Evolutionary conservation across 2,797 vertebrate genomes (phyloP), one percentile per base, ranked within the genome.

Genomic region (Iguana delicatissima): DNA sequence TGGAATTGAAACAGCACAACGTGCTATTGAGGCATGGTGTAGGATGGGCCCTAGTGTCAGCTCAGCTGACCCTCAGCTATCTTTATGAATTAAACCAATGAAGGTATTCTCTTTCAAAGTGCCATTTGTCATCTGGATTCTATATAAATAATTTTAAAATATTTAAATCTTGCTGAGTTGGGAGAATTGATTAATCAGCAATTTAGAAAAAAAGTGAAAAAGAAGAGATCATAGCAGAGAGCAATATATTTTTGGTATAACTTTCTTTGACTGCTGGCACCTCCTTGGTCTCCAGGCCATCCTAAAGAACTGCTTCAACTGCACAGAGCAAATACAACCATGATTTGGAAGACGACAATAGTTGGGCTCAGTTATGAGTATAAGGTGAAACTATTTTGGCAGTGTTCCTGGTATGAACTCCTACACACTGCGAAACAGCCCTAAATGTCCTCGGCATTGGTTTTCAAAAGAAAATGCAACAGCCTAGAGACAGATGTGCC

Each of bases 321-420:
- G 94, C 91, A 92, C 92, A 94, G 91, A 93, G 93, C 84, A 94
- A 94, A 91, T 64, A 52, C 79, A 24, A 83, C 67, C 86, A 42
- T 52, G 91, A 89, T 83, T 59, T 81, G 85, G 0, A 0, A 84
- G 0, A 0, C 86, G 67, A 32, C 12, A 69, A 2, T 92, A 91
- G 90, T 90, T 94, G 95, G 69, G 42, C 87, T 92, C 81, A 85
- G 57, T 88, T 92, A 95, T 94, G 93, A 94, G 85, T 91, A 92
- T 32, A 62, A 92, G 91, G 91, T 92, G 94, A 92, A 97, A 93
- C 86, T 89, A 92, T 89, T 88, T 90, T 94, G 93, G 92, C 95
- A 95, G 74, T 67, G n/a, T 93, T 94, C 94, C 95, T 92, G 89
- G 93, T 93, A 94, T 90, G 95, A 95, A 94, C 95, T 94, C 81